Percentiles rank a stretch among this genome's conserved stretches.
phyloP scores from a whole-genome alignment of 2,113 vertebrate species.

The Fregata magnificens region DNA sequence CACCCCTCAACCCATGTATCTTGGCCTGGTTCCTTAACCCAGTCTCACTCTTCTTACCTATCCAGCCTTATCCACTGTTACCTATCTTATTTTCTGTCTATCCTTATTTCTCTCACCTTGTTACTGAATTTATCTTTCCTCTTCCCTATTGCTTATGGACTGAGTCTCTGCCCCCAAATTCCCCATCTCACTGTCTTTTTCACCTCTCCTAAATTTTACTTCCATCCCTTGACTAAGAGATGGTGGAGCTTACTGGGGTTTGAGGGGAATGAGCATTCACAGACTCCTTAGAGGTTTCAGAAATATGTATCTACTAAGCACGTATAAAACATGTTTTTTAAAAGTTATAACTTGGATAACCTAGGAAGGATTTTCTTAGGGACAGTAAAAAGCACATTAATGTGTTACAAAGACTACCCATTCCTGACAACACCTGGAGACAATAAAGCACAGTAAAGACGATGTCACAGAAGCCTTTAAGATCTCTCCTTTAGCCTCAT shows the following conservation, averaged over 20 bases:
- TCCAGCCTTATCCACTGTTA: not conserved
- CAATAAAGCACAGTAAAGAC: not conserved
- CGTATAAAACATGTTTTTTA: not conserved
- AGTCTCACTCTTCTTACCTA: not conserved
- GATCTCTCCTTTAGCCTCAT: not conserved
- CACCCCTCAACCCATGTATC: not conserved
- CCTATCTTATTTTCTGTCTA: not conserved
- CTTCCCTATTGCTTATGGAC: not conserved
- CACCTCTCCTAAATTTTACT: not conserved
- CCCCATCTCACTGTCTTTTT: not conserved
- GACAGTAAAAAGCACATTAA: not conserved
- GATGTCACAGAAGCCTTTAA: not conserved
- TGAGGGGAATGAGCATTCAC: not conserved
- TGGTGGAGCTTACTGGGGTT: not conserved
- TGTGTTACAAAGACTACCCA: not conserved
- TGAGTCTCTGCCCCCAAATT: not conserved
- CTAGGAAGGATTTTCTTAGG: not conserved
- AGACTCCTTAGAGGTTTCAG: not conserved
- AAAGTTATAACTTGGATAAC: not conserved
- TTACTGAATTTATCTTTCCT: not conserved
- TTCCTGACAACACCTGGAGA: not conserved
- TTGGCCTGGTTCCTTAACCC: not conserved
- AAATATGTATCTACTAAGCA: not conserved
- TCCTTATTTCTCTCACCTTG: not conserved
- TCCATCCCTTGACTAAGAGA: not conserved